Percentiles rank a stretch among this genome's conserved stretches.
phyloP scores from a whole-genome alignment of 2,888 invertebrate species.

The Sminthurinus aureus region DNA sequence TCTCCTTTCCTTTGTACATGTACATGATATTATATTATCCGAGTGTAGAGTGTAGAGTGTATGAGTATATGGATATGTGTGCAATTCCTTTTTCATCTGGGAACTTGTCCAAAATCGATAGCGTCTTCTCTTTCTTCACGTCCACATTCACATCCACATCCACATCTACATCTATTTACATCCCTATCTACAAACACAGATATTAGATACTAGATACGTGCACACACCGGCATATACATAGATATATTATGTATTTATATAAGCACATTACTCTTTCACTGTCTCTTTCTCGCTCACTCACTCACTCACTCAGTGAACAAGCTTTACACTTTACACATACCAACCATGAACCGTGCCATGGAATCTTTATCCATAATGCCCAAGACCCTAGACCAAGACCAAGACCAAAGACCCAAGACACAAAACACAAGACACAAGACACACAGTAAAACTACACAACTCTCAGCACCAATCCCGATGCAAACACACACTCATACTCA shows the following conservation, averaged over 20 bases:
- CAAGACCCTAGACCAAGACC: too few relatives aligned
- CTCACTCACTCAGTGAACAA: background rate
- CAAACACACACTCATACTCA: too few relatives aligned
- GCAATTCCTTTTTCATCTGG: slow-evolving; percentile 48
- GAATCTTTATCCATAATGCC: background rate
- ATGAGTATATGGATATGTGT: slow-evolving; percentile 6
- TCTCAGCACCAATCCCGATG: background rate
- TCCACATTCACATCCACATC: background rate
- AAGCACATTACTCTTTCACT: background rate
- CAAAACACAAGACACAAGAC: too few relatives aligned
- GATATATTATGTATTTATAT: background rate
- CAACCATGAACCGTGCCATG: too few relatives aligned
- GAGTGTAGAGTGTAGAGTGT: too few relatives aligned
- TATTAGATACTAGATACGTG: background rate
- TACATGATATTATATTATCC: too few relatives aligned
- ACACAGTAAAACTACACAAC: background rate
- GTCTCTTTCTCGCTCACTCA: background rate
- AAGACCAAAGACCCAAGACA: too few relatives aligned
- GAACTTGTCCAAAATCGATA: slow-evolving; percentile 57
- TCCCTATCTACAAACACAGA: background rate
- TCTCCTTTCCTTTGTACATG: too few relatives aligned
- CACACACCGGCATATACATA: background rate
- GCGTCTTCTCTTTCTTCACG: slow-evolving; percentile 31
- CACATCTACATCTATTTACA: slow-evolving; percentile 1
- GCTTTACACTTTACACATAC: too few relatives aligned